These are phyloP conservation scores for Drosophila pachea DNA, from an alignment of 1,140 invertebrate species.

Conservation along the genomic window DNA sequence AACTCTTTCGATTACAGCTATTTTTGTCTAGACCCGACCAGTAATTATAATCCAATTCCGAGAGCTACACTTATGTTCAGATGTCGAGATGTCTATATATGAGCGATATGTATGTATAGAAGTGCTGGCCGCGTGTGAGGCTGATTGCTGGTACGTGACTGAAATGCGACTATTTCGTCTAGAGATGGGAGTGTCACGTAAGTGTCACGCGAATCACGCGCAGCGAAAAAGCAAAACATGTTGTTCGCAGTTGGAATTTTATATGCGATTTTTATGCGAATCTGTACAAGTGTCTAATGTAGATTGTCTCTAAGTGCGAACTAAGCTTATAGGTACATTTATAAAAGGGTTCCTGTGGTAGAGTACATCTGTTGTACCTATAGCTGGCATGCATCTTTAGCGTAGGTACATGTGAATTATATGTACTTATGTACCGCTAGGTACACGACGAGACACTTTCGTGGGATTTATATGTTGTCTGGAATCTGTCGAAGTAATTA, in stretches of 20 bases:
- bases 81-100: background rate
- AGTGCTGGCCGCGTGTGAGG: conserved; percentile 19
- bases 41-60: background rate
- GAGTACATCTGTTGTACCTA: too few relatives aligned
- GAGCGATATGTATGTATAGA: background rate
- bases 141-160: conserved; percentile 48
- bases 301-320: too few relatives aligned
- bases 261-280: background rate
- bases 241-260: background rate
- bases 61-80: background rate
- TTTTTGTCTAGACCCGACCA: conserved; percentile 1
- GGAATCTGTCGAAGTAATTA: conserved; percentile 22
- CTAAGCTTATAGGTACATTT: too few relatives aligned
- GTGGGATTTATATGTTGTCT: too few relatives aligned
- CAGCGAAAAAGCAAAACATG: background rate
- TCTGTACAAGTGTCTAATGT: too few relatives aligned
- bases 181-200: conserved; percentile 37
- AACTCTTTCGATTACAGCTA: background rate
- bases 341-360: too few relatives aligned
- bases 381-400: too few relatives aligned
- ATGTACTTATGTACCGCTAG: too few relatives aligned
- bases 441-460: too few relatives aligned
- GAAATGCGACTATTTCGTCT: conserved; percentile 36
- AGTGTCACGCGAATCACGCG: conserved; percentile 39
- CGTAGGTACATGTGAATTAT: too few relatives aligned